Percentiles rank a stretch among this genome's conserved stretches.
Evolutionary conservation across 1,140 invertebrate genomes (phyloP).

Genomic region (Venturia canescens): DNA sequence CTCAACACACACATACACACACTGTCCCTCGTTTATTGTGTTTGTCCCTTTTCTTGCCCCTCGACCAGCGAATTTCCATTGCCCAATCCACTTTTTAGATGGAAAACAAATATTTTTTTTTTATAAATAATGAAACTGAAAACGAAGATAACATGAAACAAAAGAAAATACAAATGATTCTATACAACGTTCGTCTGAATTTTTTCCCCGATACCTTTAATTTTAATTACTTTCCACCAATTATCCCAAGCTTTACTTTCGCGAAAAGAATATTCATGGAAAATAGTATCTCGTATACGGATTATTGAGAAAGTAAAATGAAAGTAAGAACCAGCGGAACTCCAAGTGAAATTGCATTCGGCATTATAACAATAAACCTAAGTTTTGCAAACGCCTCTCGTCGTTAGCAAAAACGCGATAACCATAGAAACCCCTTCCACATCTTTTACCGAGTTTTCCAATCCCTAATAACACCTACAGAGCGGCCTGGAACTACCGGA

Average conservation of each 20-base stretch:
- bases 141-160: background rate
- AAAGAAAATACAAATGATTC: constrained; percentile 16
- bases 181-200: background rate
- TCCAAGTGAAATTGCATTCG: constrained; percentile 61
- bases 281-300: constrained; percentile 26
- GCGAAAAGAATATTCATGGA: background rate
- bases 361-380: constrained; percentile 71
- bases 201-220: constrained; percentile 21
- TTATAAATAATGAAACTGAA: background rate
- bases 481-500: constrained; percentile 59
- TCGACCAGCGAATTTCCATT: background rate
- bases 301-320: constrained; percentile 17
- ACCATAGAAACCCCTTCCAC: constrained; percentile 56
- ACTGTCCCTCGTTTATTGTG: background rate
- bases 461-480: constrained; percentile 12
- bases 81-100: constrained; percentile 1
- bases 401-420: constrained; percentile 68
- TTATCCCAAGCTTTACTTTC: background rate
- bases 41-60: background rate
- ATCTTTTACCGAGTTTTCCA: constrained; percentile 25
- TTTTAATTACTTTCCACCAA: constrained; percentile 21
- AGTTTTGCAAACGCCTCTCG: constrained; percentile 64
- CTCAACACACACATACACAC: no score
- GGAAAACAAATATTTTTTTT: background rate
- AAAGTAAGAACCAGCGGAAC: constrained; percentile 44